Base-by-base conservation (phyloP, 2,888 invertebrate species). In the Platypus cylindrus region DNA sequence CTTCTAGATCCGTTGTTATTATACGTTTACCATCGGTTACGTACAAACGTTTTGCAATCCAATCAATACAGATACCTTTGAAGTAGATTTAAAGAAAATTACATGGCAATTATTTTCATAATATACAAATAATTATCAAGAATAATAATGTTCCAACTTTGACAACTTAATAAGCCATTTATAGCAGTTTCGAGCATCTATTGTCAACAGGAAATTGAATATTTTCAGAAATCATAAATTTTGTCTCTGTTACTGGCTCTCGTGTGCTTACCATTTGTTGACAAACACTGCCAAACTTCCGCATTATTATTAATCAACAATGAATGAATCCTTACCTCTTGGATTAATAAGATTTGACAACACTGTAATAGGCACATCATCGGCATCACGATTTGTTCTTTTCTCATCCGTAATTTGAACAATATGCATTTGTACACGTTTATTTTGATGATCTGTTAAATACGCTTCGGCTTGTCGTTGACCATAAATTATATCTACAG, bases 11-110 rank as follows among this genome's bases (percentile, higher is more conserved):
- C n/a, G 72, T 54, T 1, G 64, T 66, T 38, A 67, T 51, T 38
- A 73, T 48, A 32, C 58, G 46, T 33, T 52, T 57, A 29, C 65
- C 63, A 52, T 76, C 75, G 16, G 80, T 72, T 59, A 80, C 74
- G 61, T 84, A 86, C 36, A 85, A 62, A 47, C 75, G 69, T 40
- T 66, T 64, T 1, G 73, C 67, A 11, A 75, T 62, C 74, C 76
- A 75, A 62, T 85, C 84, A 24, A 84, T 65, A 4, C 82, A 77
- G 32, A 86, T 63, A 25, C 83, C 84, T 51, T 9, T 13, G 18
- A 33, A 25, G 23, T 13, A 18, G 20, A 20, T 20, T 20, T 20
- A 20, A 7, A 9, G 20, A 7, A 20, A 20, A 20, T n/a, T n/a
- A n/a, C n/a, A n/a, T n/a, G n/a, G n/a, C n/a, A n/a, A n/a, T n/a